Evolutionary conservation across 2,888 invertebrate genomes (phyloP).

Genomic region (Eupithecia subumbrata): DNA sequence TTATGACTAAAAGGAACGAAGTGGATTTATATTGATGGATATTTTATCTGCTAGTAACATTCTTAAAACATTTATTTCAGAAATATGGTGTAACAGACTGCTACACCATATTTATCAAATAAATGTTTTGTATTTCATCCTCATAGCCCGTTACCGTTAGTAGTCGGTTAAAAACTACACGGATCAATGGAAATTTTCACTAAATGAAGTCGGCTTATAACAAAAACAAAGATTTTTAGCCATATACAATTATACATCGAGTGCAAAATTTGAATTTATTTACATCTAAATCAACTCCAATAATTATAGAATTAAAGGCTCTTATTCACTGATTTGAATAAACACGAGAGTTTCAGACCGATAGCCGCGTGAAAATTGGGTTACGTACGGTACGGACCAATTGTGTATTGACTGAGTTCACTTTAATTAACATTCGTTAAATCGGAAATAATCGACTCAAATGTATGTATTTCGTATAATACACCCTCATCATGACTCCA

Average conservation of each 20-base stretch:
- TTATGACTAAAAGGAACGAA: no score
- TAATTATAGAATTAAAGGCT: neutral
- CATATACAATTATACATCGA: no score
- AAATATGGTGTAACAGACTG: no score
- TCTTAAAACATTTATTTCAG: no score
- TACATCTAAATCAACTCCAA: neutral
- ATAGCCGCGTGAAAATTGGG: slow-evolving; percentile 20
- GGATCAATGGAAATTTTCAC: neutral
- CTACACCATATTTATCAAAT: no score
- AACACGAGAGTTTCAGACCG: neutral
- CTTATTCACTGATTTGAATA: slow-evolving; percentile 2
- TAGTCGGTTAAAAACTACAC: neutral
- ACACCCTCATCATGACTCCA: slow-evolving; percentile 17
- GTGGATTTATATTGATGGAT: neutral
- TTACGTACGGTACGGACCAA: slow-evolving; percentile 28
- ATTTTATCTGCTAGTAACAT: no score
- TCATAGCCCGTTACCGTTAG: no score
- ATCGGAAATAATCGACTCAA: slow-evolving; percentile 27
- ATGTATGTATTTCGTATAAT: slow-evolving; percentile 19
- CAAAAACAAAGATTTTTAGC: no score
- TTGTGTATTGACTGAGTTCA: slow-evolving; percentile 28
- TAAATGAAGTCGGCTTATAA: no score
- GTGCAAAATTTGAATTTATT: no score
- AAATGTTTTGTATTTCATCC: no score
- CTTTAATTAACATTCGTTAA: slow-evolving; percentile 34